These are phyloP conservation scores for Gymnodraco acuticeps DNA, from an alignment of 2,797 vertebrate genomes.

Conservation along the genomic window DNA sequence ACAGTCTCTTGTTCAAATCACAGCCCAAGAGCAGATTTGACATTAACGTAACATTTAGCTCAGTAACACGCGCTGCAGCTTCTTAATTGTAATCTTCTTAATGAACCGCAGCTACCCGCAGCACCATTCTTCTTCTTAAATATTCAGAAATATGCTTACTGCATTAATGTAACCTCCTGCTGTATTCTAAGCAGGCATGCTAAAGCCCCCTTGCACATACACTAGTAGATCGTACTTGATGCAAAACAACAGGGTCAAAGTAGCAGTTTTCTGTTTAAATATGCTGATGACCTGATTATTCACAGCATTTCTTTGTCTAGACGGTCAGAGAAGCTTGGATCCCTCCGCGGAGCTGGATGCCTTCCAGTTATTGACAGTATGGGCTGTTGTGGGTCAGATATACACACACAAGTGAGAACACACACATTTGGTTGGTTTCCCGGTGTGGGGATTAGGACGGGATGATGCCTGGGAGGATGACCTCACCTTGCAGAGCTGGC, in stretches of 20 bases:
- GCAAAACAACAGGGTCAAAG: constrained; percentile 59
- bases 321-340: constrained; percentile 67
- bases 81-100: constrained; percentile 33
- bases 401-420: constrained; percentile 15
- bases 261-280: constrained; percentile 64
- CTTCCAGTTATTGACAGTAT: constrained; percentile 69
- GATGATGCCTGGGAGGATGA: constrained; percentile 67
- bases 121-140: not conserved
- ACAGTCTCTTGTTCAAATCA: too few relatives aligned
- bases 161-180: constrained; percentile 10
- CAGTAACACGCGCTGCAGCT: not conserved
- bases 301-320: constrained; percentile 65
- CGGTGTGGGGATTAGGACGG: constrained; percentile 57
- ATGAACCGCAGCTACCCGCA: constrained; percentile 17
- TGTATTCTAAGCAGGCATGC: constrained; percentile 20
- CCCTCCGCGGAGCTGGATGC: constrained; percentile 65
- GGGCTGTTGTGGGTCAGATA: constrained; percentile 11
- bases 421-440: constrained; percentile 55
- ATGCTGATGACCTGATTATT: constrained; percentile 79
- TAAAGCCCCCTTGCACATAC: not conserved
- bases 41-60: constrained; percentile 48
- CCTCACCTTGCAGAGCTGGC: constrained; percentile 62
- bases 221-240: constrained; percentile 27
- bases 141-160: not conserved
- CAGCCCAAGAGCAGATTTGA: constrained; percentile 35